These are phyloP conservation scores for Heterodera carotae DNA, from an alignment of 1,140 invertebrate genomes.

Conservation along the genomic window DNA sequence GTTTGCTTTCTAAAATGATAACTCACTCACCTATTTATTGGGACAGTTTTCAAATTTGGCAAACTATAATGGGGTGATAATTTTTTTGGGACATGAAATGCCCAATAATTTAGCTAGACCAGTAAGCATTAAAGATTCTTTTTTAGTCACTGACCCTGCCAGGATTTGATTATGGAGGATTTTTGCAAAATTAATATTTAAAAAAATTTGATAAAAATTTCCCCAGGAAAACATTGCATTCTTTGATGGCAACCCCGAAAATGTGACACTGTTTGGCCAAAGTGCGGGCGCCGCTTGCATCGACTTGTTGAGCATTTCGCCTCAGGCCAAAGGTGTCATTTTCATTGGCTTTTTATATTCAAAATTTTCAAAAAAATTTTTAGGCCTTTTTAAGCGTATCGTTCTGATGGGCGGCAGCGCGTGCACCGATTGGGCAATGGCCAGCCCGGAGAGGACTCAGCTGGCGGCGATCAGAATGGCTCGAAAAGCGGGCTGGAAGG, in stretches of 20 bases:
- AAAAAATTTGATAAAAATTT: too few species aligned
- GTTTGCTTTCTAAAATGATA: too few species aligned
- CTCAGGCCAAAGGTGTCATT: conserved; percentile 30
- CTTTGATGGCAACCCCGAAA: conserved; percentile 67
- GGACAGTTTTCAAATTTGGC: too few species aligned
- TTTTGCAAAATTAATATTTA: too few species aligned
- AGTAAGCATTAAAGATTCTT: too few species aligned
- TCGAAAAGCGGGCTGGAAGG: conserved; percentile 45
- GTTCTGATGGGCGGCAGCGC: conserved; percentile 52
- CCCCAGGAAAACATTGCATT: conserved; percentile 29
- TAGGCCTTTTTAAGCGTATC: conserved; percentile 43
- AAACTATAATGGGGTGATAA: too few species aligned
- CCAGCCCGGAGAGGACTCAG: conserved; percentile 22
- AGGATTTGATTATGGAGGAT: too few species aligned
- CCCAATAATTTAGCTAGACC: too few species aligned
- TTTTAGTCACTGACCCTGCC: too few species aligned
- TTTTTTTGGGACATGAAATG: too few species aligned
- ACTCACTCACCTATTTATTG: too few species aligned
- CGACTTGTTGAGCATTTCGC: conserved; percentile 51
- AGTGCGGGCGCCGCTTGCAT: conserved; percentile 72
- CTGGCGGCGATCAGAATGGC: conserved; percentile 40
- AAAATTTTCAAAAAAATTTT: background rate
- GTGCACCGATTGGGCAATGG: conserved; percentile 47
- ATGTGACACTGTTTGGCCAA: conserved; percentile 72
- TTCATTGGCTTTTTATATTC: background rate